Conservation (phyloP, 2,797 vertebrate genomes). For the Eurystomus glaucurus region DNA sequence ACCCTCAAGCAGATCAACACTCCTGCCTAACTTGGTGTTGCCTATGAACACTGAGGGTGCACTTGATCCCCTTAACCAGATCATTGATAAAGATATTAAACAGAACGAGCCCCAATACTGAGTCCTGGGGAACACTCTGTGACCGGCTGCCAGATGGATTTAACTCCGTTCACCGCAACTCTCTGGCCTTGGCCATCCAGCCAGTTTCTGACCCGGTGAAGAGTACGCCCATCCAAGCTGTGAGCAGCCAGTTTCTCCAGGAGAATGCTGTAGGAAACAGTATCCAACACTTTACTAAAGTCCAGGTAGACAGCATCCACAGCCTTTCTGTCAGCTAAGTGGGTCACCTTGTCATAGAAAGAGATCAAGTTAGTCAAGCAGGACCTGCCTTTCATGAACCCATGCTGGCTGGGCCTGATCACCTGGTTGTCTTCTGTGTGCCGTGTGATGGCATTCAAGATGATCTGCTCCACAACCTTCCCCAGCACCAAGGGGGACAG, state of each 20-base stretch:
- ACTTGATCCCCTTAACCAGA: not conserved
- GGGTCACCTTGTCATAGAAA: not conserved
- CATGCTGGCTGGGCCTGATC: not conserved
- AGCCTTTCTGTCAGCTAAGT: not conserved
- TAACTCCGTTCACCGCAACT: too few species aligned
- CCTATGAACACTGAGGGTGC: not conserved
- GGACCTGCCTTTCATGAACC: not conserved
- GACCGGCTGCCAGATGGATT: too few species aligned
- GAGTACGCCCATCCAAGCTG: accelerated
- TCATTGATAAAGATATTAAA: not conserved
- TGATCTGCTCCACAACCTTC: not conserved
- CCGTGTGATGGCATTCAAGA: accelerated
- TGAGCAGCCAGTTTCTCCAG: not conserved
- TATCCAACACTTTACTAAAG: not conserved
- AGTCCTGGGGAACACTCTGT: not conserved
- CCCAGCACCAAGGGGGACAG: not conserved
- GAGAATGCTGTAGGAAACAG: not conserved
- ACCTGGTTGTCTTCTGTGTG: not conserved
- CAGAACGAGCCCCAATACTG: not conserved
- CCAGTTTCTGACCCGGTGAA: not conserved
- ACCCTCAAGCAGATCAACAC: not conserved
- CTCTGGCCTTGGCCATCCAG: not conserved
- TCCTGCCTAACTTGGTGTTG: not conserved
- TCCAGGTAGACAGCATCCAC: not conserved
- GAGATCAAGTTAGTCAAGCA: not conserved